Conservation (phyloP, 1,140 invertebrate genomes). For the Lepidostoma basale region DNA sequence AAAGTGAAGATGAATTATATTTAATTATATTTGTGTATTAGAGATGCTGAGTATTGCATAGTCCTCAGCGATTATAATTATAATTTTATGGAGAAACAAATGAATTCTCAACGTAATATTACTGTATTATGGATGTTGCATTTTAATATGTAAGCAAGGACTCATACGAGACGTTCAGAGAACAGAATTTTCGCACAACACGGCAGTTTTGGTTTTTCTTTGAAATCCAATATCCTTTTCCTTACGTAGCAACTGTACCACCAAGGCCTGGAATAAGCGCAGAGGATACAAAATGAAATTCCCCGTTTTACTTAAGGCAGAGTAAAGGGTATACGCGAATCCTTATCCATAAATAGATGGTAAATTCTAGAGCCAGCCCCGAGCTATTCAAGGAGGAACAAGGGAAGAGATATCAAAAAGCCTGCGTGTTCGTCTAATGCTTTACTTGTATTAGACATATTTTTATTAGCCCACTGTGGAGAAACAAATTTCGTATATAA, state of each 20-base stretch:
- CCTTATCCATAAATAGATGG: conserved; percentile 42
- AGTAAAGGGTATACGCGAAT: conserved; percentile 45
- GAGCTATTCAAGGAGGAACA: conserved; percentile 35
- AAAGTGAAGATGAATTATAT: too few relatives aligned
- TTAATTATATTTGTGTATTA: too few relatives aligned
- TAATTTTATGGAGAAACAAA: too few relatives aligned
- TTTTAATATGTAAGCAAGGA: too few relatives aligned
- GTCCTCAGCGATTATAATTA: too few relatives aligned
- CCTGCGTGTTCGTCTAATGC: conserved; percentile 10
- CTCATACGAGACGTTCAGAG: neutral
- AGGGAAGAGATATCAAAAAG: conserved; percentile 39
- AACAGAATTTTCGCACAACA: neutral
- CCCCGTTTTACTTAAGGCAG: conserved; percentile 44
- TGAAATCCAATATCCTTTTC: conserved; percentile 26
- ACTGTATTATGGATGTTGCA: too few relatives aligned
- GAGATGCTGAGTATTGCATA: too few relatives aligned
- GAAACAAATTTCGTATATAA: neutral
- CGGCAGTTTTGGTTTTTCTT: conserved; percentile 14
- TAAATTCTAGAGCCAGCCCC: conserved; percentile 34
- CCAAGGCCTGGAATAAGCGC: conserved; percentile 19
- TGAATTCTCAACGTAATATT: too few relatives aligned
- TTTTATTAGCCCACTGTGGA: neutral
- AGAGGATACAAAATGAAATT: conserved; percentile 47
- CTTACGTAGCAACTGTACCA: conserved; percentile 7
- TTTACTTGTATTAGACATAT: neutral